These are phyloP conservation scores for Torymus tubicola DNA, from an alignment of 2,888 invertebrate genomes.

Conservation along the genomic window DNA sequence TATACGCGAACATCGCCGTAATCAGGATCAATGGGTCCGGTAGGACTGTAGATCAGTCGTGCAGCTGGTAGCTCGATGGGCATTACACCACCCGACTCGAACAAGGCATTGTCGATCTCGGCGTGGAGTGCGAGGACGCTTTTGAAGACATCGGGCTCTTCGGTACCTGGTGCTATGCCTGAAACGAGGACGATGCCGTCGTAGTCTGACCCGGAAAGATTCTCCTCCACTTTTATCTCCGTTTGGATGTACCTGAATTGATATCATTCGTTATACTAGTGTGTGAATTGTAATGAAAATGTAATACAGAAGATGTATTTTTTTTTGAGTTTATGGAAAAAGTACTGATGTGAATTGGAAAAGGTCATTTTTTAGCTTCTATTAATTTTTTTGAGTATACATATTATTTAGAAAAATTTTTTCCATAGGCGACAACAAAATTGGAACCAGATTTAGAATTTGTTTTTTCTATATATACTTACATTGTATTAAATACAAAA, in stretches of 20 bases:
- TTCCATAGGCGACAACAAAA: too few relatives aligned
- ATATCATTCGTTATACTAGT: too few relatives aligned
- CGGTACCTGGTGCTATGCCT: slow-evolving; percentile 78
- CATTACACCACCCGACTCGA: slow-evolving; percentile 80
- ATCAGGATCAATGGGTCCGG: slow-evolving; percentile 87
- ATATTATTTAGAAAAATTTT: too few relatives aligned
- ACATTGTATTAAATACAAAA: too few relatives aligned
- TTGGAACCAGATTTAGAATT: too few relatives aligned
- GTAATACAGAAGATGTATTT: too few relatives aligned
- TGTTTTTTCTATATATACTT: too few relatives aligned
- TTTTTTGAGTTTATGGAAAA: too few relatives aligned
- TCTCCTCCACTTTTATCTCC: slow-evolving; percentile 71
- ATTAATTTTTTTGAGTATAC: too few relatives aligned
- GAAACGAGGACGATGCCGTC: slow-evolving; percentile 82
- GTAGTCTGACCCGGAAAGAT: slow-evolving; percentile 78
- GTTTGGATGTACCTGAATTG: slow-evolving; percentile 72
- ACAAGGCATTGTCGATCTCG: slow-evolving; percentile 78
- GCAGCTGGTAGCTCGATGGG: slow-evolving; percentile 82
- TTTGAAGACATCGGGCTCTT: slow-evolving; percentile 77
- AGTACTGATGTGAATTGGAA: too few relatives aligned
- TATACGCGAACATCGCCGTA: slow-evolving; percentile 88
- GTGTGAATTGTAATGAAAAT: too few relatives aligned
- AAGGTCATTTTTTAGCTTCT: too few relatives aligned
- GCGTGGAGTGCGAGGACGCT: slow-evolving; percentile 74
- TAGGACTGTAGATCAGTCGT: slow-evolving; percentile 85